phyloP scores from a whole-genome alignment of 2,797 vertebrate genomes.

The Alfaro cultratus region DNA sequence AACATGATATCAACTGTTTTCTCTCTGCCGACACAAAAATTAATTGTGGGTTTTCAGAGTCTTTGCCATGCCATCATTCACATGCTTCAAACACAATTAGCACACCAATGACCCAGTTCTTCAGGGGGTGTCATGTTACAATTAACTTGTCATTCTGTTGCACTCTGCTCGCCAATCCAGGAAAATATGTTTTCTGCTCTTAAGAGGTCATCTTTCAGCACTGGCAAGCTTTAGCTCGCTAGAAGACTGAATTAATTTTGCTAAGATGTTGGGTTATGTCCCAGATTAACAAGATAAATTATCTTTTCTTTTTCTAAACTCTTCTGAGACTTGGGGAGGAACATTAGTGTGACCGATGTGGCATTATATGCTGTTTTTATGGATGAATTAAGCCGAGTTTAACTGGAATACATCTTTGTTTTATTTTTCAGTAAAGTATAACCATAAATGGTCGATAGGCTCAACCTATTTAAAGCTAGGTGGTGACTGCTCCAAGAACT shows the following conservation, averaged over 20 bases:
- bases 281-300: slow-evolving; percentile 67
- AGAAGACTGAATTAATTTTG: slow-evolving; percentile 54
- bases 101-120: slow-evolving; percentile 69
- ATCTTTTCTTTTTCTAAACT: slow-evolving; percentile 34
- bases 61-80: slow-evolving; percentile 55
- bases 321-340: slow-evolving; percentile 27
- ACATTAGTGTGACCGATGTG: slow-evolving; percentile 46
- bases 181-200: slow-evolving; percentile 61
- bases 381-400: slow-evolving; percentile 22
- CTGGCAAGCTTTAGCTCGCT: slow-evolving; percentile 32
- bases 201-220: slow-evolving; percentile 65
- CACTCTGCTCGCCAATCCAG: slow-evolving; percentile 28
- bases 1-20: slow-evolving; percentile 47
- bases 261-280: slow-evolving; percentile 59
- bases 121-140: slow-evolving; percentile 72
- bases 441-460: slow-evolving; percentile 20
- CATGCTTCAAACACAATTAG: slow-evolving; percentile 68
- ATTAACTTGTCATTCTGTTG: slow-evolving; percentile 51
- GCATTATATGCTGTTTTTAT: slow-evolving; percentile 24
- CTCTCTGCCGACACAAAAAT: slow-evolving; percentile 58
- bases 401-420: slow-evolving; percentile 24
- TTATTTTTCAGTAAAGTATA: slow-evolving; percentile 26
- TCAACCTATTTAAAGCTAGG: slow-evolving; percentile 2
- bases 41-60: slow-evolving; percentile 60
- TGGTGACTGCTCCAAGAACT: not conserved